These are phyloP conservation scores for Drosophila borealis DNA, from an alignment of 2,888 invertebrate species.

Conservation along the genomic window DNA sequence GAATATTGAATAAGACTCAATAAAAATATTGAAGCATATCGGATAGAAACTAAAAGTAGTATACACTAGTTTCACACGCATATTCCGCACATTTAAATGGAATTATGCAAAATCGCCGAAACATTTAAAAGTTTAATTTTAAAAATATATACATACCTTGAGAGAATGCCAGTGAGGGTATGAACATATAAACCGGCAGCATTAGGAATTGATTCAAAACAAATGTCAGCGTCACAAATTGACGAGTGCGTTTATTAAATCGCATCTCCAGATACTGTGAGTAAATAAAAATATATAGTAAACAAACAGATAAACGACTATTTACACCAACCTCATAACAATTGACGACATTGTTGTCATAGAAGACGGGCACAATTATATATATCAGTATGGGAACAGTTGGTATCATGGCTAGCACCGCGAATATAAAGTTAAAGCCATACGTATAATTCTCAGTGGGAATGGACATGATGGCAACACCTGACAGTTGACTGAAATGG, in stretches of 20 bases:
- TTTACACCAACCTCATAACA: constrained; percentile 85
- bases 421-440: constrained; percentile 85
- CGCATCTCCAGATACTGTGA: constrained; percentile 83
- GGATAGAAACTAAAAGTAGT: too few species aligned
- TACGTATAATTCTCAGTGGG: constrained; percentile 86
- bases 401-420: constrained; percentile 84
- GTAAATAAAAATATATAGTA: not conserved
- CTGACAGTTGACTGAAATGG: constrained; percentile 85
- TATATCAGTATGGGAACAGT: constrained; percentile 81
- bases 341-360: constrained; percentile 85
- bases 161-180: constrained; percentile 83
- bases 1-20: too few species aligned
- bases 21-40: too few species aligned
- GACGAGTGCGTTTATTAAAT: constrained; percentile 81
- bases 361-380: constrained; percentile 86
- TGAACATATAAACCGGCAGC: constrained; percentile 82
- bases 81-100: too few species aligned
- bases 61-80: too few species aligned
- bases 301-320: too few species aligned
- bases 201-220: constrained; percentile 80
- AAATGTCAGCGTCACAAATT: constrained; percentile 81
- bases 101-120: too few species aligned
- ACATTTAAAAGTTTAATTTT: too few species aligned
- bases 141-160: constrained; percentile 72
- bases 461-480: constrained; percentile 86